Evolutionary conservation across 2,888 invertebrate genomes (phyloP).

Genomic region (Drosophila glabriapex): DNA sequence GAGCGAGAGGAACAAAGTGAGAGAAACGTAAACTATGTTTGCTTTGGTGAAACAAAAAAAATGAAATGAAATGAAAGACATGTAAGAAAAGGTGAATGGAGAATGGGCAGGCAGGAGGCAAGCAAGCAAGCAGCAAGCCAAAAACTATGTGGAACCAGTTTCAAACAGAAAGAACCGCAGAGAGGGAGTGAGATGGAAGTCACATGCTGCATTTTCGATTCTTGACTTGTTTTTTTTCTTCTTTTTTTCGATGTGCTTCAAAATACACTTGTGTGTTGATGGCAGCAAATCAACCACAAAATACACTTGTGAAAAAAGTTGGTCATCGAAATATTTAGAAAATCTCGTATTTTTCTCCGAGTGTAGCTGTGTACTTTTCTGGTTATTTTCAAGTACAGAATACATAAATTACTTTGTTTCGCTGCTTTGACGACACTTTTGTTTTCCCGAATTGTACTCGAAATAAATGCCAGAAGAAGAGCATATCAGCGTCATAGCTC

Average conservation of each 20-base stretch:
- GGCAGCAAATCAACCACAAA: slow-evolving; percentile 18
- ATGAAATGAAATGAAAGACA: slow-evolving; percentile 44
- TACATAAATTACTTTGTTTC: slow-evolving; percentile 27
- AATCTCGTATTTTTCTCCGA: neutral
- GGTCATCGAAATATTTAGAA: neutral
- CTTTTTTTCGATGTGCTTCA: slow-evolving; percentile 10
- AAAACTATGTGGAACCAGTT: slow-evolving; percentile 59
- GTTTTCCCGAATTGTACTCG: slow-evolving; percentile 24
- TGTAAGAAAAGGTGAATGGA: slow-evolving; percentile 46
- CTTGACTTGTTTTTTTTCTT: slow-evolving; percentile 53
- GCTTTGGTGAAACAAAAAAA: slow-evolving; percentile 41
- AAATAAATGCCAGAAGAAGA: slow-evolving; percentile 5
- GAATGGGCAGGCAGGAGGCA: slow-evolving; percentile 44
- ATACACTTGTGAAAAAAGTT: neutral
- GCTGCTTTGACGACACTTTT: slow-evolving; percentile 44
- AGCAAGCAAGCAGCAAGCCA: neutral
- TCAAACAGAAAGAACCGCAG: slow-evolving; percentile 25
- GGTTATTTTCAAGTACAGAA: slow-evolving; percentile 24
- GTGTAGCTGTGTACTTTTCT: slow-evolving; percentile 16
- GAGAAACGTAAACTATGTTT: slow-evolving; percentile 46
- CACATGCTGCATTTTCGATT: slow-evolving; percentile 65
- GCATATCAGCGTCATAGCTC: slow-evolving; percentile 40
- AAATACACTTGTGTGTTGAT: slow-evolving; percentile 20
- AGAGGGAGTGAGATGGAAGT: slow-evolving; percentile 24
- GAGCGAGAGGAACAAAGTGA: slow-evolving; percentile 10